Evolutionary conservation across 2,888 invertebrate species (phyloP), one percentile per base, ranked within the genome.

Genomic region (Vanessa cardui): DNA sequence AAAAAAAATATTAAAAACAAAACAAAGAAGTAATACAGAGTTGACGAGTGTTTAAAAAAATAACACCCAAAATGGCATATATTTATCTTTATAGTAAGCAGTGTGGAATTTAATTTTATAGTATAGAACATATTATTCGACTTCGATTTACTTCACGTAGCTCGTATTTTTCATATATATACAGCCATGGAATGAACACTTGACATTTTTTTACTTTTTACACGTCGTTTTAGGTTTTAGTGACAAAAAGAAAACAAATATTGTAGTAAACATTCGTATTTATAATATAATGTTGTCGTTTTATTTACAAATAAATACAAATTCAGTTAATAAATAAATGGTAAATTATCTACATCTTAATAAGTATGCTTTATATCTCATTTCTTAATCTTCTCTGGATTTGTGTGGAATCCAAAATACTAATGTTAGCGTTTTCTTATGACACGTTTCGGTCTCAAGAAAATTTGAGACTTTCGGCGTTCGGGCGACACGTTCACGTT

Each of bases 251-350:
- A 88, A 92, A 92, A 91, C 88, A 87, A 90, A 82, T 86, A 85
- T 84, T 84, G 87, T 92, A 92, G 89, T 92, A 92, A 92, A 92
- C 92, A 92, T 92, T 92, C 90, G 92, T 90, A 92, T 92, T 91
- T 92, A 90, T 92, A 92, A 90, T 90, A 92, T 91, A 90, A 88
- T 91, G 89, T 89, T 88, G 88, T 91, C 84, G 88, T 90, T 92
- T 92, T 92, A 92, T 92, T 92, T 92, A 92, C 92, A 92, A 92
- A 92, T 92, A 92, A 92, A 92, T 92, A 92, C 92, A 92, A 92
- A 92, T 92, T 92, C 91, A 91, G 93, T 92, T 92, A 92, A 92
- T 92, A 92, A 92, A 92, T 92, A 92, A 92, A 91, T 92, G 92
- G 92, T 92, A 92, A 92, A 90, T 91, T 92, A 92, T 92, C 92